A percentile compares a stretch with the other conserved stretches of the same genome.
phyloP scores from a whole-genome alignment of 1,140 invertebrate genomes.

The Prorops nasuta region DNA sequence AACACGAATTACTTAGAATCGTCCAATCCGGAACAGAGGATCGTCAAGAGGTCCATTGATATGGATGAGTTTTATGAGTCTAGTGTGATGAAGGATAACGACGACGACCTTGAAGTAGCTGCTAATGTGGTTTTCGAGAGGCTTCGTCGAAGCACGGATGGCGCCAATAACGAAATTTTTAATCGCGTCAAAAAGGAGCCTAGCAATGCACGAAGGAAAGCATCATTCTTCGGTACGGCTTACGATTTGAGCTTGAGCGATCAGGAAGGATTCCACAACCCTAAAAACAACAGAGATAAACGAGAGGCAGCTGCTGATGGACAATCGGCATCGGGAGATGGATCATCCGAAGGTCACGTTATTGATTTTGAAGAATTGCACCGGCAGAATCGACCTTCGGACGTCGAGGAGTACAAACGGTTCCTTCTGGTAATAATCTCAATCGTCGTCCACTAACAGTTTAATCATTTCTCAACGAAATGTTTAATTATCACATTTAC shows the following conservation, averaged over 20 bases:
- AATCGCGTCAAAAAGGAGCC: neutral
- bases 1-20: slow-evolving; percentile 55
- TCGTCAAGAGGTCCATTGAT: slow-evolving; percentile 38
- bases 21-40: slow-evolving; percentile 37
- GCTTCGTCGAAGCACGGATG: slow-evolving; percentile 23
- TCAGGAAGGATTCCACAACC: neutral
- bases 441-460: neutral
- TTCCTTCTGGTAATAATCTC: slow-evolving; percentile 38
- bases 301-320: slow-evolving; percentile 17
- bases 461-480: neutral
- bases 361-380: slow-evolving; percentile 35
- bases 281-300: slow-evolving; percentile 20
- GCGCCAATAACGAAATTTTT: slow-evolving; percentile 13
- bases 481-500: neutral
- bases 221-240: neutral
- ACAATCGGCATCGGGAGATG: slow-evolving; percentile 12
- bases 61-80: slow-evolving; percentile 23
- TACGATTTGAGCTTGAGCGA: slow-evolving; percentile 2
- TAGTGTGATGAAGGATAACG: slow-evolving; percentile 11
- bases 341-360: slow-evolving; percentile 20
- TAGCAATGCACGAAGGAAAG: neutral
- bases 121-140: slow-evolving; percentile 48
- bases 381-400: slow-evolving; percentile 38
- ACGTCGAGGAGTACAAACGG: slow-evolving; percentile 40
- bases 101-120: slow-evolving; percentile 40